Evolutionary conservation across 2,888 invertebrate species (phyloP).

Genomic region (Phyllotreta cruciferae): DNA sequence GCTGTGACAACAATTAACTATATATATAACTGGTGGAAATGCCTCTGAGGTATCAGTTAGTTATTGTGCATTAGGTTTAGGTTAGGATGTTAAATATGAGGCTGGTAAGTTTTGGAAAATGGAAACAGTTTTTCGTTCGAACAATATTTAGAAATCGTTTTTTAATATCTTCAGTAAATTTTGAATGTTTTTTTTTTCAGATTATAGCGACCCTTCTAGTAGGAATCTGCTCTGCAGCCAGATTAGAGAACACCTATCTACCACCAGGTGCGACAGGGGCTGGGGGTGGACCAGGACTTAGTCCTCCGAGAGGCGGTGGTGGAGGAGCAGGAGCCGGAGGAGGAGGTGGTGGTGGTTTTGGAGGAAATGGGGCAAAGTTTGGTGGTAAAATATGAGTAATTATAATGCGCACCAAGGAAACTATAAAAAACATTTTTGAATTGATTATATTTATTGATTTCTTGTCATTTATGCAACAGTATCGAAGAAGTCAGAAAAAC

Average conservation of each 20-base stretch:
- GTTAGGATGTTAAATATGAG: slow-evolving; percentile 38
- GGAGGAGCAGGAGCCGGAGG: slow-evolving; percentile 45
- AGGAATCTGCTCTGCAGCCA: slow-evolving; percentile 61
- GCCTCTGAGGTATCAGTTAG: slow-evolving; percentile 46
- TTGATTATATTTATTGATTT: too few relatives aligned
- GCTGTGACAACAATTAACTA: slow-evolving; percentile 49
- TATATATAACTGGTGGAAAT: slow-evolving; percentile 48
- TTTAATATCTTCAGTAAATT: not conserved
- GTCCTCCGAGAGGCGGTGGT: slow-evolving; percentile 53
- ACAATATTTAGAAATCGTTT: not conserved
- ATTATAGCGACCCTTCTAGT: slow-evolving; percentile 59
- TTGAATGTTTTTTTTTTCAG: slow-evolving; percentile 51
- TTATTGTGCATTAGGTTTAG: slow-evolving; percentile 36
- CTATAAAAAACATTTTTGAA: not conserved
- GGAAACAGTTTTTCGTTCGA: not conserved
- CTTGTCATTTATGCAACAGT: too few relatives aligned
- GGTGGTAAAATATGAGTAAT: slow-evolving; percentile 39
- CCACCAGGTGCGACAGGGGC: slow-evolving; percentile 63
- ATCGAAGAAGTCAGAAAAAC: too few relatives aligned
- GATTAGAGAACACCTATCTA: slow-evolving; percentile 66
- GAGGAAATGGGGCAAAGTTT: slow-evolving; percentile 47
- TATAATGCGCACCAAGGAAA: slow-evolving; percentile 7
- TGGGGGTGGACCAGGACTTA: slow-evolving; percentile 60
- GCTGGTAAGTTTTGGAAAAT: slow-evolving; percentile 41
- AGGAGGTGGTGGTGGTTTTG: slow-evolving; percentile 53